Evolutionary conservation across 2,113 vertebrate species (phyloP), one percentile per base, ranked within the genome.

Genomic region (Neolamprologus falcicula): DNA sequence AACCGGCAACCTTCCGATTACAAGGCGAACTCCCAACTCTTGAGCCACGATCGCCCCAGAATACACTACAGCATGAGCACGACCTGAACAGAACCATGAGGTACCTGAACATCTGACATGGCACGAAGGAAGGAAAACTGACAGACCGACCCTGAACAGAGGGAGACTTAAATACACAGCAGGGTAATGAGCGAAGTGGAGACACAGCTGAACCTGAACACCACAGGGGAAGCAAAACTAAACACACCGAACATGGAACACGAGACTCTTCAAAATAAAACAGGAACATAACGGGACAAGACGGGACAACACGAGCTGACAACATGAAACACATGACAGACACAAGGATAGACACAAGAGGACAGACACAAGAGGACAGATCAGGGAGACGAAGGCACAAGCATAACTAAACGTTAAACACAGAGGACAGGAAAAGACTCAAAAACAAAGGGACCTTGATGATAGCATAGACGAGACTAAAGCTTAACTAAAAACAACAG

Each of bases 11-110:
- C 7, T 59, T 59, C 3, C 0, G 2, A 31, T 59, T 31, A 59
- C 2, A 9, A 31, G 26, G 0, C 3, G 0, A 31, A 17, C 14
- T 1, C 0, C 24, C 13, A 57, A 57, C 13, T 13, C 53, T 24
- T 13, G 21, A 12, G 52, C 5, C 7, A 52, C 4, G 3, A 6
- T 53, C 1, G 3, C 52, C 5, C 52, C 21, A 26, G 54, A 26
- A 14, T 8, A 26, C 24, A 57, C 54, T 0, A 14, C 7, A 26
- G 21, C 54, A 55, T 55, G 54, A 55, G 54, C 24, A 26, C 1
- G 7, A 57, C 54, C 54, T 26, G 54, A 14, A 5, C 54, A 14
- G 21, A 54, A 28, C 24, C 54, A 3, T 16, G 55, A 57, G 54
- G 54, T 8, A 57, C 54, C 12, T 57, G 21, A 57, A 26, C 54